Evolutionary conservation across 2,888 invertebrate species (phyloP), one percentile per base, ranked within the genome.

Genomic region (Minunthozetes semirufus): DNA sequence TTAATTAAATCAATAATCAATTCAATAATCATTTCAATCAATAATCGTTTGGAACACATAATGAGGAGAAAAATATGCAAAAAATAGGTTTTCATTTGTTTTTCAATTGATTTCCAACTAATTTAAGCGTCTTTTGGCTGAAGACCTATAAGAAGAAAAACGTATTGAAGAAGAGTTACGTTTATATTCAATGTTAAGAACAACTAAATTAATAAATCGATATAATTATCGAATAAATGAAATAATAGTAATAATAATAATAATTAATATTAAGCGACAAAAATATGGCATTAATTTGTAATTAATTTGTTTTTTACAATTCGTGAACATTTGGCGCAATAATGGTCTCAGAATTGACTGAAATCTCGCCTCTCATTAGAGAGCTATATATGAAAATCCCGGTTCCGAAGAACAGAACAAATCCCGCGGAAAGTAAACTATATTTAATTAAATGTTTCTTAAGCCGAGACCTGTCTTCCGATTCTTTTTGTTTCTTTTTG

Each of bases 401-500:
- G 15, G 72, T 56, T 29, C 72, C 59, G 25, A 72, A 72, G 4
- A 72, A 15, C 27, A 72, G 11, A 59, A 38, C 72, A 53, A 72
- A 42, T 5, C 72, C 72, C 42, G 59, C 33, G 1, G 53, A 72
- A 72, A 66, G 29, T 33, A 66, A 38, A 66, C 66, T 66, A 66
- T 66, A 66, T 66, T 66, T 66, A 66, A 66, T 15, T 19, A 74
- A 38, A 38, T 70, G 38, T 56, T 19, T 48, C 9, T 68, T 75
- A 42, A 73, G 56, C 0, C 42, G 61, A 50, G 59, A 73, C 73
- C 73, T 68, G 50, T 76, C 76, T 56, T 72, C 76, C 50, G 74
- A 42, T 50, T 73, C 76, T 48, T 74, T 76, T 46, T 75, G 73
- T 27, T 73, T 76, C 22, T 53, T 19, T 50, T 74, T 74, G 22